Conservation (phyloP, 37 sponge, comb jelly and placozoan species). For the Haliclona indistincta region DNA sequence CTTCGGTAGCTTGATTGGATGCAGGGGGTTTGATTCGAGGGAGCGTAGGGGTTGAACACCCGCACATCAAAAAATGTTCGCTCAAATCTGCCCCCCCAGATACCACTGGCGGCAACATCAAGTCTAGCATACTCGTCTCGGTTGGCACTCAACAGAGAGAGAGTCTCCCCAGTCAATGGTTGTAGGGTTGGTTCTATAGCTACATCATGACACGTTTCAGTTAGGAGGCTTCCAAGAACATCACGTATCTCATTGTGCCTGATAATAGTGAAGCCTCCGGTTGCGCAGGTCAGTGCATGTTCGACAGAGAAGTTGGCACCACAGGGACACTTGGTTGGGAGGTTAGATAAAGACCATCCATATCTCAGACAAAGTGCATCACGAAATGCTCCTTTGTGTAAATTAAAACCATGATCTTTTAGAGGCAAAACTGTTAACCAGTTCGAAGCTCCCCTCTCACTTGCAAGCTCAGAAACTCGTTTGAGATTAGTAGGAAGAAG, state of each 20-base stretch:
- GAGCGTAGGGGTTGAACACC: conserved; percentile 19
- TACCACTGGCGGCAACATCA: conserved; percentile 5
- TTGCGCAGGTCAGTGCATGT: conserved; percentile 46
- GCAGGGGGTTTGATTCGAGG: neutral
- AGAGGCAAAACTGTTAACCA: conserved; percentile 25
- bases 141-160: conserved; percentile 12
- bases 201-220: conserved; percentile 27
- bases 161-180: neutral
- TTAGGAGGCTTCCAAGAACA: conserved; percentile 26
- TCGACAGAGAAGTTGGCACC: conserved; percentile 36
- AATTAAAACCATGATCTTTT: conserved; percentile 15
- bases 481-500: too few relatives aligned
- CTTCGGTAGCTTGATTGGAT: too few relatives aligned
- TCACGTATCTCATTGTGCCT: conserved; percentile 50
- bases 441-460: too few relatives aligned
- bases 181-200: conserved; percentile 30
- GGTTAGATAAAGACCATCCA: neutral
- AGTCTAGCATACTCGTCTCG: too few relatives aligned
- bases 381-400: conserved; percentile 27
- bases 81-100: conserved; percentile 16
- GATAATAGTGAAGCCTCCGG: conserved; percentile 19
- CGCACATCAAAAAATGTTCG: conserved; percentile 20
- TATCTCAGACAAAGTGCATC: conserved; percentile 36
- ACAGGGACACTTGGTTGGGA: conserved; percentile 35
- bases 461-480: too few relatives aligned